Conservation (phyloP, 2,888 invertebrate genomes). For the Cheilosia scutellata region DNA sequence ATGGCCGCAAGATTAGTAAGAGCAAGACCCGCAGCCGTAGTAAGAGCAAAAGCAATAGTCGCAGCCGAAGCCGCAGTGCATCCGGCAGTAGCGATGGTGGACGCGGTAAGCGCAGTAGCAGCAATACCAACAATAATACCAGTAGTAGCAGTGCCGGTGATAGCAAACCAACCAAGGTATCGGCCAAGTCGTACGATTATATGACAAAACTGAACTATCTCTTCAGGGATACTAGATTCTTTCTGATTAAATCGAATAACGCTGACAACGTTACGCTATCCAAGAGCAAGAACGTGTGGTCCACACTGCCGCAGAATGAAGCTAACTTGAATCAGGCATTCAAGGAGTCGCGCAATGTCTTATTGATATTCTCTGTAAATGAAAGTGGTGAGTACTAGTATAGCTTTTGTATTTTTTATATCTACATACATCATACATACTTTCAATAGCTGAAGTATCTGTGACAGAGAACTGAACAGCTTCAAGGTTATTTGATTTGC, state of each 20-base stretch:
- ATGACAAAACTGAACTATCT: constrained; percentile 96
- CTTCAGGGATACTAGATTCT: constrained; percentile 97
- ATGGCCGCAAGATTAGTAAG: constrained; percentile 64
- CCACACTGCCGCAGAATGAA: constrained; percentile 98
- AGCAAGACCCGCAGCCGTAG: constrained; percentile 50
- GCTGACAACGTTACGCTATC: constrained; percentile 97
- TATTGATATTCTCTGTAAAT: constrained; percentile 98
- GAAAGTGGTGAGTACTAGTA: constrained; percentile 89
- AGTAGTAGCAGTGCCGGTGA: constrained; percentile 55
- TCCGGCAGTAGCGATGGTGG: constrained; percentile 56
- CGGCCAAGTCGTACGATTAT: constrained; percentile 91
- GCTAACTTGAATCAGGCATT: constrained; percentile 97
- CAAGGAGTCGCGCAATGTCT: constrained; percentile 95
- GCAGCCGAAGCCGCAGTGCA: constrained; percentile 53
- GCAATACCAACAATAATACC: constrained; percentile 76
- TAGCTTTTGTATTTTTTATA: background rate
- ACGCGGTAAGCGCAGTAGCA: constrained; percentile 77
- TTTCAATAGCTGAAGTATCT: background rate
- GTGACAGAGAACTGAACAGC: too few relatives aligned
- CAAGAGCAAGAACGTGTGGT: constrained; percentile 98
- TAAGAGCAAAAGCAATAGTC: constrained; percentile 74
- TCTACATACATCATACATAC: too few relatives aligned
- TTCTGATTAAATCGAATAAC: constrained; percentile 99
- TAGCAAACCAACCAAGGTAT: constrained; percentile 81
- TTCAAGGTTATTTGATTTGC: too few relatives aligned